Evolutionary conservation across 2,888 invertebrate species (phyloP).

Genomic region (Zaprionus obscuricornis): DNA sequence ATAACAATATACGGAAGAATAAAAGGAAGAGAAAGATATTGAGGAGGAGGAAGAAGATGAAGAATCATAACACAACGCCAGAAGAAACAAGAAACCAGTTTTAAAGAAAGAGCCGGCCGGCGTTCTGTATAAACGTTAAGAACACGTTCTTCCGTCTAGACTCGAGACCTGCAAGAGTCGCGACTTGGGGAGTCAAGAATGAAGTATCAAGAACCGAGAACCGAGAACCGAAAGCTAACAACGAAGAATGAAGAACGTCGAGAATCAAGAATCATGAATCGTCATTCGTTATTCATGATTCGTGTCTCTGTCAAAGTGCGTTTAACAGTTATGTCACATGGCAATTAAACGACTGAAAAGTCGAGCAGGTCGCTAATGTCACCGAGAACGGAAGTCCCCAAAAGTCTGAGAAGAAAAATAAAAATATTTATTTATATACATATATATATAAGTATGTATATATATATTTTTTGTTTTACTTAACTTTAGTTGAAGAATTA

Average conservation of each 20-base stretch:
- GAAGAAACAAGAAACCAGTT: constrained; percentile 61
- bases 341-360: constrained; percentile 46
- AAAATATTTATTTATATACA: not conserved
- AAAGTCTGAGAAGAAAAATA: constrained; percentile 20
- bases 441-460: too few species aligned
- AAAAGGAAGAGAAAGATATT: constrained; percentile 1
- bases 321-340: constrained; percentile 68
- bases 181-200: too few species aligned
- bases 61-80: constrained; percentile 47
- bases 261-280: too few species aligned
- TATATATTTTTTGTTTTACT: too few species aligned
- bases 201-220: constrained; percentile 18
- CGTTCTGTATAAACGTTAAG: constrained; percentile 49
- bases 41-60: constrained; percentile 17
- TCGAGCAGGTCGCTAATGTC: constrained; percentile 41
- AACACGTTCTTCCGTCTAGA: constrained; percentile 52
- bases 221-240: constrained; percentile 27
- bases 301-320: constrained; percentile 49
- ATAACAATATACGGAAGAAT: constrained; percentile 15
- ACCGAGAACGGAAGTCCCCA: constrained; percentile 52
- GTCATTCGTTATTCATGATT: constrained; percentile 25
- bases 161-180: too few species aligned
- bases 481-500: too few species aligned
- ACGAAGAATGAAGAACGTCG: constrained; percentile 15
- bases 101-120: constrained; percentile 65